Conservation (phyloP, 1,140 invertebrate genomes). For the Laodelphax striatellus region DNA sequence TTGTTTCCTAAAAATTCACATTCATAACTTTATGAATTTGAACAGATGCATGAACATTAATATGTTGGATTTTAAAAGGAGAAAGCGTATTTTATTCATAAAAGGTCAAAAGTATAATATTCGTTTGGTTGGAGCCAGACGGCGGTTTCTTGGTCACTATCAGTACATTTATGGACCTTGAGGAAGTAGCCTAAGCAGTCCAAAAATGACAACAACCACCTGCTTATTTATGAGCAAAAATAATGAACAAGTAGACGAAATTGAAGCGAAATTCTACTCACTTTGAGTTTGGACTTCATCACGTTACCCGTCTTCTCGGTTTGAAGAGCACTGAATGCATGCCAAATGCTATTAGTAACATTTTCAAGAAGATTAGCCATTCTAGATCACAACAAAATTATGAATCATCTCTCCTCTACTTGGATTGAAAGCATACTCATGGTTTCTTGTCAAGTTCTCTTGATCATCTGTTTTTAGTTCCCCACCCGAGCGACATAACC, state of each 20-base stretch:
- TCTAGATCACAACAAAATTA: neutral
- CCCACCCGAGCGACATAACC: neutral
- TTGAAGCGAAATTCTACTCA: slow-evolving; percentile 28
- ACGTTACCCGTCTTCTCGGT: slow-evolving; percentile 44
- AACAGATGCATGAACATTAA: neutral
- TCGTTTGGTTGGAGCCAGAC: too few relatives aligned
- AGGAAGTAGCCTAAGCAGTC: too few relatives aligned
- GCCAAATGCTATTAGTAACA: slow-evolving; percentile 60
- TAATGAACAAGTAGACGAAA: neutral
- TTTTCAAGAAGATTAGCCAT: slow-evolving; percentile 57
- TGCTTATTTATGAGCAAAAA: neutral
- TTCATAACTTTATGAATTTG: neutral
- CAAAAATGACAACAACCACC: slow-evolving; percentile 1
- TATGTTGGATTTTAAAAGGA: too few relatives aligned
- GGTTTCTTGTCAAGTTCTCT: neutral
- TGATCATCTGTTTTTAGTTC: neutral
- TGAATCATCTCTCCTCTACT: neutral
- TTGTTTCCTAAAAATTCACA: too few relatives aligned
- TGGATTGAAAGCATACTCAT: too few relatives aligned
- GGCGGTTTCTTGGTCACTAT: too few relatives aligned
- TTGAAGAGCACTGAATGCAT: slow-evolving; percentile 56
- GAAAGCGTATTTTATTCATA: too few relatives aligned
- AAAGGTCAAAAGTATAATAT: too few relatives aligned
- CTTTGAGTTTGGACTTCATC: slow-evolving; percentile 65
- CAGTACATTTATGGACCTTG: too few relatives aligned